Conservation (phyloP, 2,797 vertebrate genomes). For the Lithobates pipiens region DNA sequence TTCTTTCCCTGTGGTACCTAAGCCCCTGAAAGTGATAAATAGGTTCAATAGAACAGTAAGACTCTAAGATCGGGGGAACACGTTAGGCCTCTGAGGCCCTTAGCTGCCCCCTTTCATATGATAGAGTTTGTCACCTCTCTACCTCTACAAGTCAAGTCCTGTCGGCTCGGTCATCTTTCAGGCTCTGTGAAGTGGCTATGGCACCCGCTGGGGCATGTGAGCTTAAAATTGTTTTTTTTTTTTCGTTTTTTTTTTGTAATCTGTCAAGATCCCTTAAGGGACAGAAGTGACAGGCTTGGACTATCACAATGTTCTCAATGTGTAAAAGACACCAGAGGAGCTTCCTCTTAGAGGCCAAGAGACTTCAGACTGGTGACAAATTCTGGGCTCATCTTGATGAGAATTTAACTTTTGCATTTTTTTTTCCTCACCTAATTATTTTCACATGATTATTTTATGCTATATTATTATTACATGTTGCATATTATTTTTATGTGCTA, state of each 20-base stretch:
- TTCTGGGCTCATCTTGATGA: conserved; percentile 79
- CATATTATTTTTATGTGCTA: too few relatives aligned
- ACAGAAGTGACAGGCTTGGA: conserved; percentile 86
- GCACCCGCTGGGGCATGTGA: conserved; percentile 95
- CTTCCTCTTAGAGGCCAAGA: conserved; percentile 77
- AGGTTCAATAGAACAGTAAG: conserved; percentile 86
- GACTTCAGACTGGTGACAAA: conserved; percentile 78
- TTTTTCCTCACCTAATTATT: not conserved
- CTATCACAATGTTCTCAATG: conserved; percentile 81
- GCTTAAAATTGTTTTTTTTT: conserved; percentile 92
- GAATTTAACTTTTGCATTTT: conserved; percentile 73
- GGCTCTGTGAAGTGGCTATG: conserved; percentile 92
- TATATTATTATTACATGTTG: too few relatives aligned
- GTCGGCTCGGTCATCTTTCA: conserved; percentile 94
- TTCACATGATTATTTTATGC: too few relatives aligned
- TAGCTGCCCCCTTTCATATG: conserved; percentile 84
- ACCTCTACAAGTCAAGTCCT: conserved; percentile 95
- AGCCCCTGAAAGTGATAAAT: conserved; percentile 93
- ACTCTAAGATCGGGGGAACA: conserved; percentile 85
- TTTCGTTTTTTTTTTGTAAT: conserved; percentile 81
- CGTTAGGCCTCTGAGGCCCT: conserved; percentile 87
- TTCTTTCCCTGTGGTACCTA: conserved; percentile 85
- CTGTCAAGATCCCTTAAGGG: conserved; percentile 93
- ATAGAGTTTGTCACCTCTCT: conserved; percentile 99
- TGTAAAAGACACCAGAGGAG: conserved; percentile 87